Conservation (phyloP, 35 echinoderm and acorn worm genomes). For the Heliocidaris erythrogramma region DNA sequence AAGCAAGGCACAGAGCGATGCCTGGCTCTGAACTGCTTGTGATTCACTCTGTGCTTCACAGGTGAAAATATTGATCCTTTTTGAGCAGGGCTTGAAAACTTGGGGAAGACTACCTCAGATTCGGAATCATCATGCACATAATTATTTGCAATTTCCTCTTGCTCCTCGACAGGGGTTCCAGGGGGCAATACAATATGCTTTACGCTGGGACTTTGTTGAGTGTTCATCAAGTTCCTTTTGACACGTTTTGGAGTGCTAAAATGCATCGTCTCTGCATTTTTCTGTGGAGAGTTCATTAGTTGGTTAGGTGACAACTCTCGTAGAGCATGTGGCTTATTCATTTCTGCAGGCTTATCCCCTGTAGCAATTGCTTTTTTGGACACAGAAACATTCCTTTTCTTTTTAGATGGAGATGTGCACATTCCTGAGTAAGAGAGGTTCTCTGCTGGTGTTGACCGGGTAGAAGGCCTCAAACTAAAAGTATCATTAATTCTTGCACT, state of each 20-base stretch:
- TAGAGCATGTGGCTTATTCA: not conserved
- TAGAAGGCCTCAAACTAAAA: not conserved
- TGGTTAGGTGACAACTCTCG: constrained; percentile 56
- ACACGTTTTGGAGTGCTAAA: constrained; percentile 18
- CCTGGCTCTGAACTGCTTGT: not conserved
- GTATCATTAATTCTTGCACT: constrained; percentile 24
- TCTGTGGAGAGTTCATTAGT: not conserved
- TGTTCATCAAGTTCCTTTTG: constrained; percentile 13
- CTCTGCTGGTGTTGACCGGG: not conserved
- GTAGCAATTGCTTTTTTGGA: not conserved
- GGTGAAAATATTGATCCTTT: constrained; percentile 60
- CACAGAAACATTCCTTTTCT: not conserved
- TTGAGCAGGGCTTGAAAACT: constrained; percentile 75
- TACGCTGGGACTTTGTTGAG: constrained; percentile 57
- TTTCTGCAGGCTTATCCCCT: not conserved
- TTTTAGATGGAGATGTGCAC: constrained; percentile 21
- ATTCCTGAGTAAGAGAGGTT: constrained; percentile 19
- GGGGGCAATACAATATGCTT: constrained; percentile 65
- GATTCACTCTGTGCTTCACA: constrained; percentile 58
- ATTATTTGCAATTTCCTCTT: constrained; percentile 62
- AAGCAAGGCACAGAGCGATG: not conserved
- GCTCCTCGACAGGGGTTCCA: constrained; percentile 66
- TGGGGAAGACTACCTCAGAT: constrained; percentile 70
- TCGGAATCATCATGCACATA: constrained; percentile 84
- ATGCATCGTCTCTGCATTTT: not conserved